phyloP scores from a whole-genome alignment of 2,888 invertebrate genomes.

The Amphipyra berbera region DNA sequence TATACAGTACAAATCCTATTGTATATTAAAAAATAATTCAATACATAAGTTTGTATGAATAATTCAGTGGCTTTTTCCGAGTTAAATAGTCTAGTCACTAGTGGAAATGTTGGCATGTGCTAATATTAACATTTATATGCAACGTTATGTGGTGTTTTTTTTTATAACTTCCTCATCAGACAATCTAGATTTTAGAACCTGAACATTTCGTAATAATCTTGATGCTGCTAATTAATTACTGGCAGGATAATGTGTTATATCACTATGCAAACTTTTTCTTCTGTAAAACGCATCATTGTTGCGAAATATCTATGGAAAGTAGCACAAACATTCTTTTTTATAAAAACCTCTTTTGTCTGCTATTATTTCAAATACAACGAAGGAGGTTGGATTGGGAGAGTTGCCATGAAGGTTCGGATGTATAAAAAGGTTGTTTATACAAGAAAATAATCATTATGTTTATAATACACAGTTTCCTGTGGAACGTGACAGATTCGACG shows the following conservation, averaged over 20 bases:
- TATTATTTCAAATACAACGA: conserved; percentile 7
- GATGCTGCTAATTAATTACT: conserved; percentile 10
- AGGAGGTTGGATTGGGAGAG: conserved; percentile 6
- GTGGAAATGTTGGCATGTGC: neutral
- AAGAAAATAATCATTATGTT: conserved; percentile 37
- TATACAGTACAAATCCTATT: too few species aligned
- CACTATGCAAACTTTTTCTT: conserved; percentile 50
- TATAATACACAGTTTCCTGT: conserved; percentile 38
- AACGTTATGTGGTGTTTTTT: neutral
- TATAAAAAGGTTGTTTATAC: conserved; percentile 15
- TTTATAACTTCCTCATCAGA: neutral
- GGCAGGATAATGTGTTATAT: conserved; percentile 58
- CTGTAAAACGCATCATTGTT: conserved; percentile 48
- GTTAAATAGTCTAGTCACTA: neutral
- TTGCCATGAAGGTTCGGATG: conserved; percentile 12
- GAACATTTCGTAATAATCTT: conserved; percentile 32
- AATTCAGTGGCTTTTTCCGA: neutral
- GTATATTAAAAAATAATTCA: too few species aligned
- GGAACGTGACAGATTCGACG: conserved; percentile 41
- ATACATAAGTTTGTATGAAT: neutral
- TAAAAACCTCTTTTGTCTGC: conserved; percentile 13
- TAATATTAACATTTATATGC: neutral
- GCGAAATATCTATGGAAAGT: conserved; percentile 70
- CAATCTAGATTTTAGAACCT: conserved; percentile 16
- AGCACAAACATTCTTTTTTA: conserved; percentile 54